Base-by-base conservation (phyloP, 1,140 invertebrate species). In the Musca domestica region DNA sequence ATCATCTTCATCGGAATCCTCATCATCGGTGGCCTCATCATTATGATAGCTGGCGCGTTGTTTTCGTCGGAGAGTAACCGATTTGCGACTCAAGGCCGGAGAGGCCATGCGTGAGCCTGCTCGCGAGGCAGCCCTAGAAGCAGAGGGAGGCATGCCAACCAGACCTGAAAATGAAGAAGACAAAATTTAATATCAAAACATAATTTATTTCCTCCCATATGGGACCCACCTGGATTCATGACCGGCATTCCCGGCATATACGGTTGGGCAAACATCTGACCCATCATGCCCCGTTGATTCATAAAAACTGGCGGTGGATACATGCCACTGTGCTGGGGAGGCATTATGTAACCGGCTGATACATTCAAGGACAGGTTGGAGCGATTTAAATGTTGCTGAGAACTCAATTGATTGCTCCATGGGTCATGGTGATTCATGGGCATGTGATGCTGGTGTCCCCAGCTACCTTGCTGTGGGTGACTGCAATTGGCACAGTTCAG, bases 81-180 rank as follows among this genome's bases (percentile, higher is more conserved):
- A 89, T 71, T 89, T 89, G 23, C 88, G 84, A 70, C 90, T 91
- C 22, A 88, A 85, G 0, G 90, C 88, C 0, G 91, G 91, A 0
- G 90, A 92, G 0, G 85, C 83, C 0, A 88, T 86, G 67, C 88
- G 85, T 0, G 86, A 88, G 73, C 72, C 85, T 3, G 79, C 84
- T 74, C 82, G 83, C 63, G 75, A 88, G 65, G 75, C 84, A 71
- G 81, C 84, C 77, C 81, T 72, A 67, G 81, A 84, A 76, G 48
- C 81, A 73, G 74, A 71, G 4, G 68, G 48, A 1, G 78, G 78
- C 74, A 78, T 76, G 19, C 73, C 74, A 70, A 80, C 74, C 12
- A 78, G 71, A 54, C 78, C 78, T 80, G 12, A 1, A 17, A 66
- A 30, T 6, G 14, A 30, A 46, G 14, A 19, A 58, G 15, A 2